Evolutionary conservation across 2,888 invertebrate species (phyloP), one percentile per base, ranked within the genome.

Genomic region (Synanthedon tipuliformis): DNA sequence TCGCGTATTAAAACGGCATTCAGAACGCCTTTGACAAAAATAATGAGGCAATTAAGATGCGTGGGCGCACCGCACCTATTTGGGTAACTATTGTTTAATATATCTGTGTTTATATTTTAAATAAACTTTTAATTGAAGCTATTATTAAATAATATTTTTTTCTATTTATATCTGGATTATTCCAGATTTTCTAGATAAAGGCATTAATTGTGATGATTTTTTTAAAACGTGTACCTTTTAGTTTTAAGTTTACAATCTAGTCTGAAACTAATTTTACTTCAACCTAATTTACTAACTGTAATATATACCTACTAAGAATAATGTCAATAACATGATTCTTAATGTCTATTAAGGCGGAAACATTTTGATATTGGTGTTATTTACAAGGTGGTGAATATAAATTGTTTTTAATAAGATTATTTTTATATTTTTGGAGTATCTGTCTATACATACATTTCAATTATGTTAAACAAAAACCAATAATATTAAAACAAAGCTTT

Each of bases 21-120:
- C 45, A 45, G 45, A 45, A 45, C 12, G 45, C 45, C 45, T 12
- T 45, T 45, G 45, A 69, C 55, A 55, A 48, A 57, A 49, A 41
- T 67, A 78, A 81, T 78, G 62, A 73, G 67, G 68, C 61, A 57
- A 62, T 81, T 71, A 61, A 64, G 74, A 80, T 79, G 77, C 78
- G 69, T 57, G 18, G 57, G 62, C 69, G 71, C 66, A 64, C 59
- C 69, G 71, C 66, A 64, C 59, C 62, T 62, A 69, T 63, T 65
- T 63, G 68, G 56, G 56, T 55, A 13, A 45, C 45, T 13, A 45
- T 45, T 45, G 45, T 45, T 45, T 45, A 45, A 45, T 45, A 45
- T 45, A 13, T 45, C 45, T 45, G n/a, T 45, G 8, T 45, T 45
- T 45, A 45, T 8, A 45, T 45, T 45, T 34, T 10, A 34, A 34